A percentile compares a stretch with the other conserved stretches of the same genome.
Conservation (phyloP, 2,797 vertebrate genomes). For the Chlorospingus semifuscus region DNA sequence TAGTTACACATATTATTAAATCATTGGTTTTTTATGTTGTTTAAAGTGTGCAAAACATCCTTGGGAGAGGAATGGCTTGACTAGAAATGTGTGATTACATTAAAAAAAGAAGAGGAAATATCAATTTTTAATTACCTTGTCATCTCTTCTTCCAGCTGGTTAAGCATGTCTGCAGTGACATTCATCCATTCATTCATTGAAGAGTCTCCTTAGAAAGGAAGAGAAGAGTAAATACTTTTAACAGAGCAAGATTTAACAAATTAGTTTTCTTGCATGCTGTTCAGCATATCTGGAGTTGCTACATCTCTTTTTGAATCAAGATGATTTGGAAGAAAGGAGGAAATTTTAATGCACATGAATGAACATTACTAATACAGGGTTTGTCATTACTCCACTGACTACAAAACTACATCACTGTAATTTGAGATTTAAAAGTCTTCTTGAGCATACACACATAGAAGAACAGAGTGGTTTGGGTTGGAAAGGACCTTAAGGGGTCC, state of each 20-base stretch:
- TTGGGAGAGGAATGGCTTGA: background rate
- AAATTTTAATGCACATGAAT: background rate
- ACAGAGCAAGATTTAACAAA: background rate
- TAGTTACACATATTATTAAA: background rate
- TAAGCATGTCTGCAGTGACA: rapidly evolving
- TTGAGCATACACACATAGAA: background rate
- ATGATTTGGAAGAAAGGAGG: background rate
- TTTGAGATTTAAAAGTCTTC: background rate
- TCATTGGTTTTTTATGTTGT: background rate
- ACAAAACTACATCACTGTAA: background rate
- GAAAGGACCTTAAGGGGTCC: background rate
- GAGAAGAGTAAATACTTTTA: background rate
- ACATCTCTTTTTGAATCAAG: background rate
- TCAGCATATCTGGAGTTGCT: background rate
- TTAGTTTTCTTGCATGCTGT: background rate
- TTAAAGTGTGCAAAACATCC: background rate
- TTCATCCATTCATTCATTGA: rapidly evolving
- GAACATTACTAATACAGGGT: background rate
- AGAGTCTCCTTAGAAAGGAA: background rate
- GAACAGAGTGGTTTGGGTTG: background rate
- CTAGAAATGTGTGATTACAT: background rate
- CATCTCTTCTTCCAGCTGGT: constrained; percentile 54
- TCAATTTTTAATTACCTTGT: constrained; percentile 61
- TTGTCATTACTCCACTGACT: background rate
- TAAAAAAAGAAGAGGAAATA: background rate